A percentile compares a stretch with the other conserved stretches of the same genome.
phyloP scores from a whole-genome alignment of 2,113 vertebrate species.

The Anhinga rufa region DNA sequence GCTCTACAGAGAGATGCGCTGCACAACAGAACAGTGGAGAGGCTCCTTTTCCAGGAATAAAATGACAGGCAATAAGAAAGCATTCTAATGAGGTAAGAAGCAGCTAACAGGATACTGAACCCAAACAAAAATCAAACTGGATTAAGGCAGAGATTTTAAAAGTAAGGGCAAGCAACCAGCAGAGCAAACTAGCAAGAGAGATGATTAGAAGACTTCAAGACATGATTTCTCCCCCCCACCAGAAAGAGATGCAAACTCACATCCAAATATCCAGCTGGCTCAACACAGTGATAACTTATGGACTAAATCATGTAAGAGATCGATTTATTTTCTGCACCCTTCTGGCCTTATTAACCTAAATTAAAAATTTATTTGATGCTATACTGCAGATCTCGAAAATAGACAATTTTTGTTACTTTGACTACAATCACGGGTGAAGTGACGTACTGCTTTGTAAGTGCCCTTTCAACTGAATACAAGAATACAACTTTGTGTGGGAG shows the following conservation, averaged over 20 bases:
- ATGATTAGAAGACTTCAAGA: neutral
- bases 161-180: neutral
- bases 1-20: neutral
- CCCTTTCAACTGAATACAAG: constrained; percentile 19
- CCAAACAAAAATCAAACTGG: neutral
- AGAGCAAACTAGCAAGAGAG: neutral
- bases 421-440: neutral
- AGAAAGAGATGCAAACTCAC: neutral
- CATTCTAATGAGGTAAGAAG: neutral
- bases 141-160: neutral
- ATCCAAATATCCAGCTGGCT: neutral
- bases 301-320: neutral
- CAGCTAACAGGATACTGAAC: neutral
- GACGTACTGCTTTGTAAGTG: neutral
- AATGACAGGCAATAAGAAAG: neutral
- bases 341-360: neutral
- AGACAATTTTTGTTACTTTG: neutral
- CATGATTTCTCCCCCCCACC: neutral
- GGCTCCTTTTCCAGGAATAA: neutral
- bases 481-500: constrained; percentile 27
- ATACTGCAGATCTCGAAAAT: neutral
- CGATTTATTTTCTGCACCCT: neutral
- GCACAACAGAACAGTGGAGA: neutral
- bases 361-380: neutral
- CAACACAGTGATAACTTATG: neutral